Base-by-base conservation (phyloP, 2,113 vertebrate genomes). In the Lagopus muta region DNA sequence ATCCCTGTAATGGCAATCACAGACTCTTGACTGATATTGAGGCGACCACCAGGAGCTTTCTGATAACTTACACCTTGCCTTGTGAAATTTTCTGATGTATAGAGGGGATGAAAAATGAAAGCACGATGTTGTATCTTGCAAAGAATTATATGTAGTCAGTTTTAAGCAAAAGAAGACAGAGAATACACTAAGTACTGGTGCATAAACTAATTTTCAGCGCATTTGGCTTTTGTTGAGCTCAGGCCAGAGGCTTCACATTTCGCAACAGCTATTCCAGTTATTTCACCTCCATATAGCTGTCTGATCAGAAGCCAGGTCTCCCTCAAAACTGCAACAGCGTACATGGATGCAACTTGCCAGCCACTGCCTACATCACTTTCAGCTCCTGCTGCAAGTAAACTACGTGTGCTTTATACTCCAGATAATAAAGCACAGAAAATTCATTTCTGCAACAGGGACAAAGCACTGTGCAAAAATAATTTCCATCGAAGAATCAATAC, bases 1-100 rank as follows among this genome's bases (percentile, higher is more conserved):
- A 93, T 83, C 55, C 79, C 84, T 0, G 0, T 67, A 93, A 88
- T 11, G 16, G 55, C 19, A 88, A 64, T 71, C 82, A 80, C 6
- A 2, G 65, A 80, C 73, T 83, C 52, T 64, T 43, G 50, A 86
- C 50, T 76, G 89, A 90, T 17, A 77, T n/a, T 16, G 32, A 86
- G 42, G 38, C 42, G 83, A 77, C 0, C 71, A 47, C 57, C 36
- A 69, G 43, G 20, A 75, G 55, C 48, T 82, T 76, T 77, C 82
- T 64, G 89, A 52, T 22, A 92, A 92, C 13, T 80, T 36, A 15
- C 1, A 1, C 78, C 21, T 30, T 45, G 74, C 65, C 72, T 86
- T 67, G 52, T 58, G 13, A 82, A 88, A 58, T 74, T 66, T 57
- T 32, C 50, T 13, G 36, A 38, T n/a, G 62, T 69, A 65, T 75